These are phyloP conservation scores for Sorex fumeus DNA, from an alignment of 2,113 vertebrate genomes.

Conservation along the genomic window DNA sequence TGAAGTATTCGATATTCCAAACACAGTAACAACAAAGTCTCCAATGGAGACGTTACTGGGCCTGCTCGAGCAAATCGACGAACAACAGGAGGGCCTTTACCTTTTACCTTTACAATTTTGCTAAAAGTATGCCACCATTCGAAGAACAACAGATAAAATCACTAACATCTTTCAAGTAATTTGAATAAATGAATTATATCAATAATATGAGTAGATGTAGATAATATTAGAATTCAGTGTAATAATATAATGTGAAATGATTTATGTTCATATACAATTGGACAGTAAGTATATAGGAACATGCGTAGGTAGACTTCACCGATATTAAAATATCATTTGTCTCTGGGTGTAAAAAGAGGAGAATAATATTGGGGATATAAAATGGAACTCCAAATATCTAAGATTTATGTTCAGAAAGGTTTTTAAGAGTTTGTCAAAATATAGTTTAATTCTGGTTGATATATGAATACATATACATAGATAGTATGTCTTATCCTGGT, in stretches of 20 bases:
- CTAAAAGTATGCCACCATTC: background rate
- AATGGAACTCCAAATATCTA: background rate
- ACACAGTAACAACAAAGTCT: no score
- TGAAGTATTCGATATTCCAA: no score
- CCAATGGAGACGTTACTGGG: no score
- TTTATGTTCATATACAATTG: background rate
- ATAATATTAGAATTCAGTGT: background rate
- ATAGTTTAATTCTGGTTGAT: background rate
- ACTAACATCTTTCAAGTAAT: constrained; percentile 2
- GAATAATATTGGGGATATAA: background rate
- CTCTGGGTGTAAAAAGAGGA: background rate
- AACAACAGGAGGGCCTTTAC: no score
- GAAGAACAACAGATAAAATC: background rate
- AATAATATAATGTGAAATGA: constrained; percentile 16
- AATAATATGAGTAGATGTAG: background rate
- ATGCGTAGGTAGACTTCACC: background rate
- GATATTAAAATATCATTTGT: background rate
- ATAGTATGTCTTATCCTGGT: background rate
- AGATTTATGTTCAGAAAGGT: no score
- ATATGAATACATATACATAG: background rate
- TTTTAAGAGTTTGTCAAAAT: no score
- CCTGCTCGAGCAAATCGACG: no score
- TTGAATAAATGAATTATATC: constrained; percentile 20
- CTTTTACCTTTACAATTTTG: no score
- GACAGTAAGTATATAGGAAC: background rate